A percentile compares a stretch with the other conserved stretches of the same genome.
phyloP scores from a whole-genome alignment of 2,113 vertebrate species.

The Diadophis punctatus region DNA sequence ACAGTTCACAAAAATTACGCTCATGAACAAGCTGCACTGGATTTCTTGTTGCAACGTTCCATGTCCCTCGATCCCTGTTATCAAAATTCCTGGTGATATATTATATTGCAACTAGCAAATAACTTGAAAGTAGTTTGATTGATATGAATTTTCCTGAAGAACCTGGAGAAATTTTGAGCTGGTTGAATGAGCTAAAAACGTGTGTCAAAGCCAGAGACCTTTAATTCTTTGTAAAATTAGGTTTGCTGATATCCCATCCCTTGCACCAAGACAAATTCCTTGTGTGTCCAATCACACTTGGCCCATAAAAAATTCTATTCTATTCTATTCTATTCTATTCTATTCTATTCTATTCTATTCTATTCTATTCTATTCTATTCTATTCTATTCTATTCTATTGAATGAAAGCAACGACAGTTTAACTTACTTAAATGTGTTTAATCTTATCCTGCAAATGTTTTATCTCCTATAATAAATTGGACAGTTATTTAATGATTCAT shows the following conservation, averaged over 20 bases:
- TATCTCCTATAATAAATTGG: background rate
- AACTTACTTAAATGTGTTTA: background rate
- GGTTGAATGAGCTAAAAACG: background rate
- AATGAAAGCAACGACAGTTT: background rate
- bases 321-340: too few species aligned
- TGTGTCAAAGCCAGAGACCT: background rate
- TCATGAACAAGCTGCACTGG: background rate
- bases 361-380: too few species aligned
- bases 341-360: too few species aligned
- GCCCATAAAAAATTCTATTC: too few species aligned
- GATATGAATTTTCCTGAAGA: background rate
- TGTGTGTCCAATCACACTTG: too few species aligned
- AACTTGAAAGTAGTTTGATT: background rate
- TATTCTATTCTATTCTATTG: too few species aligned
- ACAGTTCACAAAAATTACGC: background rate
- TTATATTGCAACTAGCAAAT: background rate
- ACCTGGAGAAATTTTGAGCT: background rate
- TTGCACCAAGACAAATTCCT: too few species aligned
- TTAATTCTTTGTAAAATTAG: background rate
- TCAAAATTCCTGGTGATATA: background rate
- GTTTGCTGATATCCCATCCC: background rate
- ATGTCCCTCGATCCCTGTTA: background rate
- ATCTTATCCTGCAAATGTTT: background rate
- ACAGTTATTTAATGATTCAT: background rate
- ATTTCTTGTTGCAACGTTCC: background rate